Base-by-base conservation (phyloP, 2,797 vertebrate genomes). In the Gymnothorax reevesii region DNA sequence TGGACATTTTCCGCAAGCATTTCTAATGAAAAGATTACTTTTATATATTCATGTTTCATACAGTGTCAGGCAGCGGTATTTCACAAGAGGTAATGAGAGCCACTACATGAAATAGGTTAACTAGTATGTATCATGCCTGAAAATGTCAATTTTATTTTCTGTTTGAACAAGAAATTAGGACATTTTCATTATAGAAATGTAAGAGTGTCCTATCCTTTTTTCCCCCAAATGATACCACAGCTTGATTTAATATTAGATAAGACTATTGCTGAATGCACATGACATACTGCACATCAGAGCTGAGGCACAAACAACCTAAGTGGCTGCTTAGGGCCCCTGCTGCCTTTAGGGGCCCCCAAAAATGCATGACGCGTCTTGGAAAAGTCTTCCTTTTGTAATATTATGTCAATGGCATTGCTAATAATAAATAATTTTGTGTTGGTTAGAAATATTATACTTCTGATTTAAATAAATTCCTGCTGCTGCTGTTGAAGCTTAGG, bases 21-120 rank as follows among this genome's bases (percentile, higher is more conserved):
- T 84, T 84, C 77, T 90, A 90, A 92, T 90, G 87, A 90, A 90
- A 89, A 15, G 80, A 84, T 27, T 79, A 82, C 92, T 92, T 87
- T 88, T 83, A 7, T 9, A 57, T 87, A 22, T 88, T 88, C 54
- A 91, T 88, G 86, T 52, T 33, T 82, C 86, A 55, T 42, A 42
- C 64, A 75, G 85, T 88, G 89, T 89, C 89, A 80, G 13, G 59
- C 60, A 64, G 20, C 57, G 27, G 55, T 57, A 42, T 57, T 12
- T 57, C 59, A 62, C 25, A 66, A 64, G 62, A 10, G 42, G 33
- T 2, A 17, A 20, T 17, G 33, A 49, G 62, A 64, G 10, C 42
- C 52, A 59, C 42, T 22, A 62, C 60, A 64, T 33, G 57, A 25
- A 59, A 55, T 83, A 83, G 17, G 57, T 52, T 5, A 15, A 54